These are phyloP conservation scores for Talpa occidentalis DNA, from an alignment of 2,113 vertebrate genomes.

Conservation along the genomic window DNA sequence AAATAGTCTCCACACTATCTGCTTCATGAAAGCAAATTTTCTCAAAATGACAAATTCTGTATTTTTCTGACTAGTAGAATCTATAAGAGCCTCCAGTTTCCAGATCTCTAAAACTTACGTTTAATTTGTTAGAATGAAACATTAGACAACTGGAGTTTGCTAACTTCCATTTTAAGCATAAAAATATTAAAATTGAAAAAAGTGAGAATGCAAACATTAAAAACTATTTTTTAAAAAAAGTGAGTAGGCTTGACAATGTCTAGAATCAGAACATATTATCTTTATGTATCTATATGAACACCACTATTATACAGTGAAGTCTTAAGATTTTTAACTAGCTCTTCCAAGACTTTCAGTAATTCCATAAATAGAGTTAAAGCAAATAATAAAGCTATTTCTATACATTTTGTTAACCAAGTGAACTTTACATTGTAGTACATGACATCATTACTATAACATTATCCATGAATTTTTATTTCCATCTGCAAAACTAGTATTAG, in stretches of 20 bases:
- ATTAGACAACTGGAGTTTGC: not conserved
- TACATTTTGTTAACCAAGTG: conserved; percentile 15
- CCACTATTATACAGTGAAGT: not conserved
- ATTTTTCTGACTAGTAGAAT: not conserved
- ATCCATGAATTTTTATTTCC: not conserved
- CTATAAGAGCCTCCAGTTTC: not conserved
- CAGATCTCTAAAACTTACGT: conserved; percentile 31
- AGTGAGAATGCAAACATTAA: not conserved
- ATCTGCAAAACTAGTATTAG: conserved; percentile 18
- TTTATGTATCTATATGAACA: not conserved
- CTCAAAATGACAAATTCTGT: not conserved
- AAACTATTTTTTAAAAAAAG: not conserved
- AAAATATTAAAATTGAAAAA: conserved; percentile 49
- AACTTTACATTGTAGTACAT: not conserved
- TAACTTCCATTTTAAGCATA: not conserved
- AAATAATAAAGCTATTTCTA: conserved; percentile 33
- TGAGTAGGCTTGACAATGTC: not conserved
- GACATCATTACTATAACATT: not conserved
- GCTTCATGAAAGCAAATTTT: conserved; percentile 24
- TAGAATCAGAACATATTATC: not conserved
- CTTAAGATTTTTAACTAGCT: not conserved
- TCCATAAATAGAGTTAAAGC: conserved; percentile 18
- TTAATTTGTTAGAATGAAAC: not conserved
- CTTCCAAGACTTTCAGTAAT: conserved; percentile 3
- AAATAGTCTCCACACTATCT: not conserved